Evolutionary conservation across 1,140 invertebrate genomes (phyloP).

Genomic region (Cyphomyrmex costatus): DNA sequence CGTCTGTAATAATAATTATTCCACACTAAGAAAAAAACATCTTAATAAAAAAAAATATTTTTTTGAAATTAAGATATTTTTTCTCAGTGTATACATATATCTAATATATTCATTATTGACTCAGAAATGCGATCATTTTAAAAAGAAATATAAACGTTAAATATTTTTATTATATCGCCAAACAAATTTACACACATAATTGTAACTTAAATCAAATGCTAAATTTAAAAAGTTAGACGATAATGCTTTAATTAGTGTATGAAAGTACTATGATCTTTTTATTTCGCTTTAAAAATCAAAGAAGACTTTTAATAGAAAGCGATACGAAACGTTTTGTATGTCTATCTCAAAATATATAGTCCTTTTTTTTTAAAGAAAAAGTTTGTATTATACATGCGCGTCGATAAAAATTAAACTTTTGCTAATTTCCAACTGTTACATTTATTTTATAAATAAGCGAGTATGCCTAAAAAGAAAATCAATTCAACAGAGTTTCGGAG

Average conservation of each 20-base stretch:
- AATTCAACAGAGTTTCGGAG: neutral
- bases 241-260: neutral
- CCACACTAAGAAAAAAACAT: no score
- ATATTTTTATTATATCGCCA: neutral
- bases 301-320: neutral
- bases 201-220: neutral
- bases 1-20: neutral
- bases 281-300: neutral
- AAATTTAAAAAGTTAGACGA: constrained; percentile 7
- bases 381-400: neutral
- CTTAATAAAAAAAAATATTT: no score
- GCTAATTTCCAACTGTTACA: neutral
- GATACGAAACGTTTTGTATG: neutral
- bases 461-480: neutral
- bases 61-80: no score
- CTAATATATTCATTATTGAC: neutral
- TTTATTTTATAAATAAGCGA: constrained; percentile 13
- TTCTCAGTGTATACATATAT: no score
- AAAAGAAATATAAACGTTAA: neutral
- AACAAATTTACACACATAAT: neutral
- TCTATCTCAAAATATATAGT: neutral
- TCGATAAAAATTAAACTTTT: constrained; percentile 15
- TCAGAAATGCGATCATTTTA: neutral
- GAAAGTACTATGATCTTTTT: neutral
- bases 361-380: neutral